A percentile compares a stretch with the other conserved stretches of the same genome.
Conservation (phyloP, 2,797 vertebrate species). For the Vultur gryphus region DNA sequence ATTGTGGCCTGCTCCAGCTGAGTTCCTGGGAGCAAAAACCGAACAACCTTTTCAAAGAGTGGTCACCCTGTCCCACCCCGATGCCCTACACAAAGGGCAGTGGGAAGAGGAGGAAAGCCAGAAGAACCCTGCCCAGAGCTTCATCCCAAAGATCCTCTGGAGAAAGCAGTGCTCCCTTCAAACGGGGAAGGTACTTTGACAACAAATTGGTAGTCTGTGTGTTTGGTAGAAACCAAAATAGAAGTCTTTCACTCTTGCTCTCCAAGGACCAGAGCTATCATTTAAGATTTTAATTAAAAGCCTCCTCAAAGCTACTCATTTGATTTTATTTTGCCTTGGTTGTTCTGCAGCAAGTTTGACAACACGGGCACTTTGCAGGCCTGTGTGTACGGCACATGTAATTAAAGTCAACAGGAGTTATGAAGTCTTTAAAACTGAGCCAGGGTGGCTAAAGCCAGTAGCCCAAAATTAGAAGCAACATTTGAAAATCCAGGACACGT, state of each 20-base stretch:
- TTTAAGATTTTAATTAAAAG: constrained; percentile 54
- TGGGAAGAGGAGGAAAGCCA: not conserved
- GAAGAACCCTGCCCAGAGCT: not conserved
- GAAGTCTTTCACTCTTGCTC: not conserved
- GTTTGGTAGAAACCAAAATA: not conserved
- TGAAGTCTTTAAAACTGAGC: not conserved
- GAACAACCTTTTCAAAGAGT: not conserved
- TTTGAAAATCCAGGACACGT: not conserved
- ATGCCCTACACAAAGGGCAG: not conserved
- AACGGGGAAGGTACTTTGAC: not conserved
- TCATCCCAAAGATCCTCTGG: not conserved
- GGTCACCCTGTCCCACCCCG: not conserved
- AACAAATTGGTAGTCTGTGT: not conserved
- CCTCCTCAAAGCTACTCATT: not conserved
- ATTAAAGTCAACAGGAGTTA: not conserved
- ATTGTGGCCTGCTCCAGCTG: not conserved
- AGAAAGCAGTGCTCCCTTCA: not conserved
- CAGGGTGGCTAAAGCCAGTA: not conserved
- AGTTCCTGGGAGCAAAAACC: not conserved
- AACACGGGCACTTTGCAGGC: not conserved
- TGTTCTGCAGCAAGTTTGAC: constrained; percentile 1
- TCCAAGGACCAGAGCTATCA: constrained; percentile 25
- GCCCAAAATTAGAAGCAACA: not conserved
- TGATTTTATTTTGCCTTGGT: constrained; percentile 9
- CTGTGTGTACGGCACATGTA: not conserved